phyloP scores from a whole-genome alignment of 1,140 invertebrate species.

The Bombus affinis region DNA sequence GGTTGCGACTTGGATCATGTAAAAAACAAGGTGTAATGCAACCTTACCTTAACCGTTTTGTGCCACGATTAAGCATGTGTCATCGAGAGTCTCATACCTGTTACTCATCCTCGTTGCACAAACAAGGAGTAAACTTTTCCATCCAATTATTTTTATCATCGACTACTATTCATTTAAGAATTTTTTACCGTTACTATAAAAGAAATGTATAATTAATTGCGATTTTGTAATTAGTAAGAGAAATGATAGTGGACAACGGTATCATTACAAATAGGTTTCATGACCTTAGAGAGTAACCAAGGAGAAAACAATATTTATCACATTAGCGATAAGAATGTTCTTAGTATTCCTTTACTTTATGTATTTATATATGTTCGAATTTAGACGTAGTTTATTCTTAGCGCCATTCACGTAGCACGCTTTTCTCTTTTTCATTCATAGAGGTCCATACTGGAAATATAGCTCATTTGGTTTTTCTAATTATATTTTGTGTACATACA shows the following conservation, averaged over 20 bases:
- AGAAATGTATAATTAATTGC: neutral
- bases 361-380: conserved; percentile 34
- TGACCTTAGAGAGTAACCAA: conserved; percentile 33
- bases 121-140: conserved; percentile 50
- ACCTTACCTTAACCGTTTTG: conserved; percentile 19
- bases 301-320: conserved; percentile 52
- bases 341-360: conserved; percentile 4
- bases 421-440: neutral
- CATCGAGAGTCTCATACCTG: conserved; percentile 47
- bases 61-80: conserved; percentile 31
- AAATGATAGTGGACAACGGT: neutral
- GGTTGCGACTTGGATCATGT: neutral
- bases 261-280: neutral
- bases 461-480: neutral
- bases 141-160: neutral
- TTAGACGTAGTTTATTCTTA: conserved; percentile 1
- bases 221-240: neutral
- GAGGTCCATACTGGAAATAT: neutral
- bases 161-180: conserved; percentile 12
- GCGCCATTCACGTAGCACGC: neutral
- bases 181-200: neutral
- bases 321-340: conserved; percentile 8
- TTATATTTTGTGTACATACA: neutral
- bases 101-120: conserved; percentile 53
- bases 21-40: neutral